These are phyloP conservation scores for Pseudochirops cupreus DNA, from an alignment of 2,797 vertebrate species.

Conservation along the genomic window DNA sequence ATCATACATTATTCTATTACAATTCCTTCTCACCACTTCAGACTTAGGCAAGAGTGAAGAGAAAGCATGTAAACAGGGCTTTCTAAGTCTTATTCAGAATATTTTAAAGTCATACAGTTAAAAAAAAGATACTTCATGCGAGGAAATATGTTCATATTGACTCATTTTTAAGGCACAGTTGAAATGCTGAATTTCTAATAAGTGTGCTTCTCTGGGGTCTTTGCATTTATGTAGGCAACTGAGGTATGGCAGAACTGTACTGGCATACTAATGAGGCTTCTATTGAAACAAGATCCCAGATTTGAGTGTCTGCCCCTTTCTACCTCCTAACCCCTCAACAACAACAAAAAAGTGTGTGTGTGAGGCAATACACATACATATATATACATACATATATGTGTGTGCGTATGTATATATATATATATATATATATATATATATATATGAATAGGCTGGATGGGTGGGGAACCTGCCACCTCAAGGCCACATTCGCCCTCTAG, in stretches of 20 bases:
- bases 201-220: background rate
- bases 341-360: background rate
- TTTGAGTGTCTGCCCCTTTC: conserved; percentile 29
- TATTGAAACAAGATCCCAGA: conserved; percentile 48
- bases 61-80: conserved; percentile 23
- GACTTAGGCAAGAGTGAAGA: conserved; percentile 39
- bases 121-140: conserved; percentile 56
- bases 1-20: conserved; percentile 44
- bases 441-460: too few species aligned
- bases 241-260: conserved; percentile 9
- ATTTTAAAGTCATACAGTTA: conserved; percentile 49
- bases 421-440: too few species aligned
- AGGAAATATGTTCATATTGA: conserved; percentile 36
- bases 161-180: conserved; percentile 39
- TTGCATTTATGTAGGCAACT: conserved; percentile 15
- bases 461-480: too few species aligned
- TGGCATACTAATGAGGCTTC: conserved; percentile 23
- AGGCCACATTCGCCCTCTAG: too few species aligned
- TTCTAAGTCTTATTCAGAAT: conserved; percentile 57
- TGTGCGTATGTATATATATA: too few species aligned
- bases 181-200: conserved; percentile 23
- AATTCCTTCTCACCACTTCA: background rate
- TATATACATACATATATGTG: too few species aligned
- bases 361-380: too few species aligned
- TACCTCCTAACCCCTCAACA: background rate